Percentiles rank a stretch among this genome's conserved stretches.
Evolutionary conservation across 1,140 invertebrate species (phyloP).

Genomic region (Mactra quadrangularis): DNA sequence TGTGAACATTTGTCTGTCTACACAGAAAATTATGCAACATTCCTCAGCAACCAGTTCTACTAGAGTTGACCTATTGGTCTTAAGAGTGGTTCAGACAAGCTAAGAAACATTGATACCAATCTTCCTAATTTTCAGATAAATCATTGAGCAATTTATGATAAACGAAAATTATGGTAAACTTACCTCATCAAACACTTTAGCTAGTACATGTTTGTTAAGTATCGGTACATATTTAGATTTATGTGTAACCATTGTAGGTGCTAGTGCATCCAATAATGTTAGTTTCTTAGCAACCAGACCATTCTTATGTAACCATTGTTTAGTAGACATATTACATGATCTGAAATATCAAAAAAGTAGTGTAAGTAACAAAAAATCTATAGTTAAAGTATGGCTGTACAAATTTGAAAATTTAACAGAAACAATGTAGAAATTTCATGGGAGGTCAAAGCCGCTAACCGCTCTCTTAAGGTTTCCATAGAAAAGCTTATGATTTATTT

Average conservation of each 20-base stretch:
- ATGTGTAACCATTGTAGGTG: slow-evolving; percentile 78
- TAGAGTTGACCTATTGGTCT: no score
- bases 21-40: no score
- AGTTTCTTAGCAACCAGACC: slow-evolving; percentile 80
- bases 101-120: no score
- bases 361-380: neutral
- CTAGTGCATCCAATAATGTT: slow-evolving; percentile 81
- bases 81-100: no score
- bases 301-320: slow-evolving; percentile 81
- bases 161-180: no score
- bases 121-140: no score
- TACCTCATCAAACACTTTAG: slow-evolving; percentile 83
- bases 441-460: neutral
- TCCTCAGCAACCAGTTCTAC: no score
- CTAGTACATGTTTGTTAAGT: slow-evolving; percentile 80
- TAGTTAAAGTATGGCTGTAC: neutral
- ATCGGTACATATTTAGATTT: slow-evolving; percentile 81
- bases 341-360: slow-evolving; percentile 13
- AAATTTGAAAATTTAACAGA: neutral
- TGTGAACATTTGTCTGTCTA: no score
- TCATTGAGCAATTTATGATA: no score
- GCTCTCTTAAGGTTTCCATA: no score
- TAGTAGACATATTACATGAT: slow-evolving; percentile 67
- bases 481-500: no score
- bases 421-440: neutral